Percentiles rank a stretch among this genome's conserved stretches.
Evolutionary conservation across 2,113 vertebrate species (phyloP).

Genomic region (Aegypius monachus): DNA sequence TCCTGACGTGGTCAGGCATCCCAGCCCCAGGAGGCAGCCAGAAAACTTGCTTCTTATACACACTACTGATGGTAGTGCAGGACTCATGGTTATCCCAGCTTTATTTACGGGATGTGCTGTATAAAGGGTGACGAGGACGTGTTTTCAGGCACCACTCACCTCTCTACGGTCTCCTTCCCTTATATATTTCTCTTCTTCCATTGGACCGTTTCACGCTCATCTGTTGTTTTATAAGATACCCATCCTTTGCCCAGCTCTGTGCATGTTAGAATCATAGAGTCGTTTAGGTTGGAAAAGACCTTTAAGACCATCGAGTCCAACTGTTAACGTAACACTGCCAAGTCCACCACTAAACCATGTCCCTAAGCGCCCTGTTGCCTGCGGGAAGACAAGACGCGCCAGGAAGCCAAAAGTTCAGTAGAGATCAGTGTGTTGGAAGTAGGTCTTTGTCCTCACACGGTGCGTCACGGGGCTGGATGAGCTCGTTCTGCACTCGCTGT

Average conservation of each 20-base stretch:
- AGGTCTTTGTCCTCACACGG: not conserved
- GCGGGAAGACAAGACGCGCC: not conserved
- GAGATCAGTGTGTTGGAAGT: not conserved
- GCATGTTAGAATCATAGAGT: not conserved
- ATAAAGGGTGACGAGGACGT: not conserved
- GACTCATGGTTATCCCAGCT: not conserved
- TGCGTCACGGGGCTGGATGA: accelerated
- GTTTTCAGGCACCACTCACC: not conserved
- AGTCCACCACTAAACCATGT: not conserved
- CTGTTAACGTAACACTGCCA: not conserved
- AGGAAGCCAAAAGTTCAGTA: not conserved
- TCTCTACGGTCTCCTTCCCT: not conserved
- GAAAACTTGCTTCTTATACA: not conserved
- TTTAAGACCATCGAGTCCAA: not conserved
- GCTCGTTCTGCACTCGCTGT: accelerated
- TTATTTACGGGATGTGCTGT: not conserved
- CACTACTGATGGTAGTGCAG: not conserved
- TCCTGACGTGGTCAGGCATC: not conserved
- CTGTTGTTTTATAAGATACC: not conserved
- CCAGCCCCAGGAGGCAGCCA: not conserved
- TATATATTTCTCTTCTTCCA: not conserved
- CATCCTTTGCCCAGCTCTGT: not conserved
- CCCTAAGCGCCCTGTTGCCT: not conserved
- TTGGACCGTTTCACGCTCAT: not conserved
- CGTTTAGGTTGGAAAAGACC: not conserved